phyloP scores from a whole-genome alignment of 2,797 vertebrate genomes.

The Catamblyrhynchus diadema region DNA sequence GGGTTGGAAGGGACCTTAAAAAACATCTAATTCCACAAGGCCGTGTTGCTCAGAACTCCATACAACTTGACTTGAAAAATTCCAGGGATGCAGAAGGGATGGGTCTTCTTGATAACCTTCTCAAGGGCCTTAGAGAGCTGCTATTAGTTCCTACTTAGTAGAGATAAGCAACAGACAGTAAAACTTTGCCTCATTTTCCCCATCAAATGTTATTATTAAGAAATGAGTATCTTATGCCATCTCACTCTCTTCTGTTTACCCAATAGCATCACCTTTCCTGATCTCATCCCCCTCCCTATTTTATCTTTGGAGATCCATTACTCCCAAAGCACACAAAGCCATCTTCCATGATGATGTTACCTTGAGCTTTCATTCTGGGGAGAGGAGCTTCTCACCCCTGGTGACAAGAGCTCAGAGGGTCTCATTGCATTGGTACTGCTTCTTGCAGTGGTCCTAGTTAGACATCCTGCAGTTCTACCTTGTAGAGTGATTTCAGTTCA shows the following conservation, averaged over 20 bases:
- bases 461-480: background rate
- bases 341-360: background rate
- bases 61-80: background rate
- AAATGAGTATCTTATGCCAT: background rate
- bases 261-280: background rate
- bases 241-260: background rate
- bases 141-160: background rate
- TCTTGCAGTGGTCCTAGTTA: background rate
- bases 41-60: background rate
- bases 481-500: background rate
- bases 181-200: background rate
- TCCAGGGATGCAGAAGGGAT: background rate
- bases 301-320: background rate
- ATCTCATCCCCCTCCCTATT: background rate
- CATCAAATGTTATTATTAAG: background rate
- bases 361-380: background rate
- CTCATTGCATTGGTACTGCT: background rate
- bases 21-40: background rate
- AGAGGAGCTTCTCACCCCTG: background rate
- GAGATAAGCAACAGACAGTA: background rate
- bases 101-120: background rate
- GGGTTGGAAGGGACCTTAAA: background rate
- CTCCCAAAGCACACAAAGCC: background rate
- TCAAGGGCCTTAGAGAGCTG: background rate
- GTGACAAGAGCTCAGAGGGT: background rate